phyloP scores from a whole-genome alignment of 2,888 invertebrate species.

The Dynastes hyllus region DNA sequence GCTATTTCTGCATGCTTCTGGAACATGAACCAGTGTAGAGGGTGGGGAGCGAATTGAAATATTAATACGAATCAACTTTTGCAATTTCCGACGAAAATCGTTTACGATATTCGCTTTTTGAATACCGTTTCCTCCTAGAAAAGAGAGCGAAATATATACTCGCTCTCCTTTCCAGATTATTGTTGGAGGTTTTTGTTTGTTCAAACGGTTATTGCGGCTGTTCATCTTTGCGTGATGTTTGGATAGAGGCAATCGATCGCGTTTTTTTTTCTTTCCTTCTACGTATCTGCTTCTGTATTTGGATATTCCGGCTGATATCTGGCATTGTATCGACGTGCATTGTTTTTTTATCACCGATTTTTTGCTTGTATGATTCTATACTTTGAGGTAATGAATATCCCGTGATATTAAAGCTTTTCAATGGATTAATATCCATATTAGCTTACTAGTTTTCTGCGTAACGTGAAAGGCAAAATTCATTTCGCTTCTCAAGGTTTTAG shows the following conservation, averaged over 20 bases:
- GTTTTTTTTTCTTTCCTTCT: conserved; percentile 8
- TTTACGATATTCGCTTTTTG: conserved; percentile 11
- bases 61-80: conserved; percentile 31
- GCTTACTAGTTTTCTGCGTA: no score
- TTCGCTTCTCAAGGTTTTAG: no score
- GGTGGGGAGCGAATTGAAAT: conserved; percentile 25
- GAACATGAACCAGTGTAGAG: background rate
- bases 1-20: conserved; percentile 16
- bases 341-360: no score
- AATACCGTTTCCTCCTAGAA: background rate
- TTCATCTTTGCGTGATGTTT: conserved; percentile 26
- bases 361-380: no score
- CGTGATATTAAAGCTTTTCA: no score
- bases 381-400: no score
- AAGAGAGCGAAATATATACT: background rate
- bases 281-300: no score
- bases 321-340: no score
- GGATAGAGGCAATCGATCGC: conserved; percentile 4
- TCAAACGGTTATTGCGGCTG: conserved; percentile 28
- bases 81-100: conserved; percentile 34
- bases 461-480: no score
- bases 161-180: conserved; percentile 11
- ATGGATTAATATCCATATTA: no score
- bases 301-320: no score
- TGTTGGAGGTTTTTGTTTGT: conserved; percentile 26